Evolutionary conservation across 1,140 invertebrate species (phyloP).

Genomic region (Mycetomoellerius zeteki): DNA sequence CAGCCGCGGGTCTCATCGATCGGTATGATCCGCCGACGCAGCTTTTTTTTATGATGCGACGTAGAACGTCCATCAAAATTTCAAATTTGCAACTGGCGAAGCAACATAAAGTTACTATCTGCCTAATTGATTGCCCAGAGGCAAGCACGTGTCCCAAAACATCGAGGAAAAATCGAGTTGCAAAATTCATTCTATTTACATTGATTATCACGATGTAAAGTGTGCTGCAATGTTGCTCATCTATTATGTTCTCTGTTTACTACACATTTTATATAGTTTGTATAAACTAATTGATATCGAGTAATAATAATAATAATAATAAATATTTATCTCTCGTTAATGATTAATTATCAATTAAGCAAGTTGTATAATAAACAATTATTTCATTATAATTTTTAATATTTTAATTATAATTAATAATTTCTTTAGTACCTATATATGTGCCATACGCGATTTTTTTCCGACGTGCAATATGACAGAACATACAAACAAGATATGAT

Average conservation of each 20-base stretch:
- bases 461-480: not conserved
- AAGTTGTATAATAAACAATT: not conserved
- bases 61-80: not conserved
- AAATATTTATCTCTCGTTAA: not conserved
- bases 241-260: not conserved
- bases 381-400: conserved; percentile 1
- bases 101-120: conserved; percentile 36
- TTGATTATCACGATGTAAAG: not conserved
- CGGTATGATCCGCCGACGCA: not conserved
- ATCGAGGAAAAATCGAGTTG: not conserved
- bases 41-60: not conserved
- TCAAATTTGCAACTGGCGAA: not conserved
- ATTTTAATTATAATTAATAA: not conserved
- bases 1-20: not conserved
- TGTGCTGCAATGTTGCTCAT: not conserved
- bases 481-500: not conserved
- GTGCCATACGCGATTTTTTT: not conserved
- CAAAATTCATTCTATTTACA: conserved; percentile 18
- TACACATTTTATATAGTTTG: not conserved
- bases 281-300: not conserved
- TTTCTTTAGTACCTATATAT: not conserved
- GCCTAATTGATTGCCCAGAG: conserved; percentile 23
- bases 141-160: not conserved
- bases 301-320: not conserved
- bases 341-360: conserved; percentile 16